Base-by-base conservation (phyloP, 1,140 invertebrate species). In the Lordiphosa mommai region DNA sequence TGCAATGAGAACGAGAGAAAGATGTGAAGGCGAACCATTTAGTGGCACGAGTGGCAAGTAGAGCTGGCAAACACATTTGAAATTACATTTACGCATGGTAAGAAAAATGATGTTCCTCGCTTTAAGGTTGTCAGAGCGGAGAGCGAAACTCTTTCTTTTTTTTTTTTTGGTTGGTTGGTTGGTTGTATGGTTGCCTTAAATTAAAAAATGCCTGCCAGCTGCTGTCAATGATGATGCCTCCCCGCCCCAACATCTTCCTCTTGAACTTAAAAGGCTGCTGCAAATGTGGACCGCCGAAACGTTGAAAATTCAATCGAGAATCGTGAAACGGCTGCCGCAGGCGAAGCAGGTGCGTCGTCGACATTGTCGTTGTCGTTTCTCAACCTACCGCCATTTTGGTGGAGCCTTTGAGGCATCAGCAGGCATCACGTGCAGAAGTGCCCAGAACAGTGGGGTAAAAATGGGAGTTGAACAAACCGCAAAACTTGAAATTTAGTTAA, bases 171-270 rank as follows among this genome's bases (percentile, higher is more conserved):
- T 9, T 38, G 17, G 20, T 17, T 40, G 16, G 20, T 17, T 46
- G 37, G 37, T 34, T n/a, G 30, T 10, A 37, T 50, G 32, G 29
- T 16, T 40, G 51, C 29, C 34, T 73, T 59, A 70, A 76, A 70
- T 76, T 64, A 79, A 77, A 79, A 77, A 72, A 58, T 67, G 68
- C 49, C 51, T 57, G 41, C 32, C 72, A 76, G 72, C 72, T 72
- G 73, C 58, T 29, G 43, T 56, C 48, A 48, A 58, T 67, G 46
- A 66, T 65, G 37, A 43, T 43, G 23, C 6, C 8, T 7, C 17
- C 13, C n/a, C n/a, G 3, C 36, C 5, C 4, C 36, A 8, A n/a
- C 12, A 10, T 4, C 16, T 9, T 8, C 29, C 20, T 13, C 17
- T 9, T 30, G 9, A 32, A 32, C 29, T 46, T 37, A 41, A 52